Conservation (phyloP, 2,113 vertebrate genomes). For the Pao palembangensis region DNA sequence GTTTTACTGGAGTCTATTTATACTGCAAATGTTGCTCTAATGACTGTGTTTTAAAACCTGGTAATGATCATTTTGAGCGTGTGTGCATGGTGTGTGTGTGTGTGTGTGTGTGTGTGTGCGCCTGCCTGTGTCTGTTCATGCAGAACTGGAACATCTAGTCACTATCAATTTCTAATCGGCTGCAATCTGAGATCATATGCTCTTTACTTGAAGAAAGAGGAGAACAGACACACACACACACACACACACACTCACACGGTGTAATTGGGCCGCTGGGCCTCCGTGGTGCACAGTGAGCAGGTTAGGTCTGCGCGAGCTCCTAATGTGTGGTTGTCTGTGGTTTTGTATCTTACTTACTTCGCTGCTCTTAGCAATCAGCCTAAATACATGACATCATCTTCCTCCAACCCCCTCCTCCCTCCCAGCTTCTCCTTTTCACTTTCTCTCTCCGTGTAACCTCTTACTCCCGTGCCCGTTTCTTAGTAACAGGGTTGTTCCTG, state of each 20-base stretch:
- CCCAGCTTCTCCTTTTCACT: constrained; percentile 38
- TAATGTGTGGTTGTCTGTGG: constrained; percentile 52
- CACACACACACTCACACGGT: constrained; percentile 14
- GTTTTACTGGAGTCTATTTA: constrained; percentile 10
- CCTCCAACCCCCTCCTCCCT: constrained; percentile 55
- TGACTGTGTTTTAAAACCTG: constrained; percentile 13
- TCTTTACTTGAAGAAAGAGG: constrained; percentile 27
- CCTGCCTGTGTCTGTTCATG: constrained; percentile 6
- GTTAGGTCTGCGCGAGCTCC: constrained; percentile 50
- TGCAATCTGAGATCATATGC: constrained; percentile 37
- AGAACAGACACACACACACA: constrained; percentile 22
- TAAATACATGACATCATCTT: constrained; percentile 73
- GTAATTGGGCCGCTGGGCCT: constrained; percentile 27
- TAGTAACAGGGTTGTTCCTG: constrained; percentile 55
- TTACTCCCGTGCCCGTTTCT: constrained; percentile 36
- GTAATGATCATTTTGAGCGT: constrained; percentile 13
- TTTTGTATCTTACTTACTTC: constrained; percentile 57
- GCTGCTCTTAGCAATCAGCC: constrained; percentile 63
- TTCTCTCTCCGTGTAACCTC: constrained; percentile 52
- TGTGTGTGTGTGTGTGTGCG: constrained; percentile 9
- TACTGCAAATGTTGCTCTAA: neutral
- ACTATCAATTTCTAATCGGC: constrained; percentile 47
- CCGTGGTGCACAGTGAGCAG: constrained; percentile 33
- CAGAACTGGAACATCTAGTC: constrained; percentile 45
- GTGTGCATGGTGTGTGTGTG: constrained; percentile 1